Conservation (phyloP, 2,797 vertebrate species). For the Eurystomus glaucurus region DNA sequence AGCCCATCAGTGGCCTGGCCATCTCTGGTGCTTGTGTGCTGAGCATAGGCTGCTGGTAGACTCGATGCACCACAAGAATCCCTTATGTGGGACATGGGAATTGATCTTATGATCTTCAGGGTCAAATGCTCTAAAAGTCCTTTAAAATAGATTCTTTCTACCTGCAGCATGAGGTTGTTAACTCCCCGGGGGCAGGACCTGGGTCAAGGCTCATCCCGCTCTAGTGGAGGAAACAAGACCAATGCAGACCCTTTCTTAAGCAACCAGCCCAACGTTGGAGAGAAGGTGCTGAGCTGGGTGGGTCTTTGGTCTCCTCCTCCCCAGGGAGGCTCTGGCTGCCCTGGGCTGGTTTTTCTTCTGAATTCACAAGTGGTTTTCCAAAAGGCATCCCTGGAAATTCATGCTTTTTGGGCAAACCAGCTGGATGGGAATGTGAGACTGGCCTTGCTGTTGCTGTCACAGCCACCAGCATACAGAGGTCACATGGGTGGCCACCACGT, state of each 20-base stretch:
- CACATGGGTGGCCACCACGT: rapidly evolving
- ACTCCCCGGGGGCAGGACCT: background rate
- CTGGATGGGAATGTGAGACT: background rate
- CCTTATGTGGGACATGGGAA: background rate
- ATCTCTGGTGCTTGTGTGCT: background rate
- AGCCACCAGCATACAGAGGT: background rate
- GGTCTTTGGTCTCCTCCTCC: background rate
- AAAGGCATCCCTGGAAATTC: background rate
- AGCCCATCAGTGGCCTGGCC: background rate
- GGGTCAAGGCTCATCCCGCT: background rate
- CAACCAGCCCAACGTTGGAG: rapidly evolving
- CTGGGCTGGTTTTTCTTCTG: background rate
- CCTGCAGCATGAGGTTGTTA: rapidly evolving
- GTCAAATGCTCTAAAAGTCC: background rate
- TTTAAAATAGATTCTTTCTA: background rate
- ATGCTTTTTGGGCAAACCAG: background rate
- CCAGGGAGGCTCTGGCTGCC: background rate
- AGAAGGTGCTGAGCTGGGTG: background rate
- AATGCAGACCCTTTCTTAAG: background rate
- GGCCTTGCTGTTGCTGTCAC: background rate
- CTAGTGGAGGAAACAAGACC: background rate
- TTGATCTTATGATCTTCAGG: background rate
- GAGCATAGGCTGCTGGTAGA: background rate
- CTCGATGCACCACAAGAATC: rapidly evolving
- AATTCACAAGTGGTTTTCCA: background rate